Evolutionary conservation across 23 tunicate genomes (phyloP), one percentile per base, ranked within the genome.

Genomic region (Ascidia mentula): DNA sequence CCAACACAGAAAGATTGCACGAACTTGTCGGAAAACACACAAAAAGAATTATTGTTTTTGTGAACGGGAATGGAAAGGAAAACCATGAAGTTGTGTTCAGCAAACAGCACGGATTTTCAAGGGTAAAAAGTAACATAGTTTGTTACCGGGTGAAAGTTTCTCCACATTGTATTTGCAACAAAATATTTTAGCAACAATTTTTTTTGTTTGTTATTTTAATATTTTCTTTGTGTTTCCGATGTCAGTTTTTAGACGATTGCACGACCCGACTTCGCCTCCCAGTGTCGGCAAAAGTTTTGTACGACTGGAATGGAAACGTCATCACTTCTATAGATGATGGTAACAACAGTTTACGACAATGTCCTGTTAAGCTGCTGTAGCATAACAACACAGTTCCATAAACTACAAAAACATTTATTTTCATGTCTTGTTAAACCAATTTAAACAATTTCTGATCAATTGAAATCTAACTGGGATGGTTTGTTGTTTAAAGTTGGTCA

Each of bases 61-160:
- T 24, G 6, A 91, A 91, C 34, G 97, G 97, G 37, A 45, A 86
- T 26, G 84, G 90, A 36, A 30, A 79, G 31, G 87, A 91, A 39
- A 70, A 90, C 28, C 90, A 91, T n/a, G 97, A 91, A 73, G 87
- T 91, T 0, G 72, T 77, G 17, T 72, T 80, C 59, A 72, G 79
- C 46, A 46, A 46, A 2, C 78, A 74, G 38, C 22, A 74, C 38
- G 78, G 78, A 34, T 74, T 7, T 53, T 53, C 65, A 53, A 53
- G 65, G 65, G 65, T 53, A 53, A 53, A 53, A 20, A 53, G n/a
- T n/a, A n/a, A n/a, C n/a, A n/a, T n/a, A n/a, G n/a, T n/a, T n/a
- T n/a, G n/a, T n/a, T n/a, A n/a, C n/a, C n/a, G n/a, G n/a, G n/a
- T n/a, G n/a, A n/a, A n/a, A n/a, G n/a, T n/a, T n/a, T n/a, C n/a